Conservation (phyloP, 2,113 vertebrate species). For the Chauna torquata region DNA sequence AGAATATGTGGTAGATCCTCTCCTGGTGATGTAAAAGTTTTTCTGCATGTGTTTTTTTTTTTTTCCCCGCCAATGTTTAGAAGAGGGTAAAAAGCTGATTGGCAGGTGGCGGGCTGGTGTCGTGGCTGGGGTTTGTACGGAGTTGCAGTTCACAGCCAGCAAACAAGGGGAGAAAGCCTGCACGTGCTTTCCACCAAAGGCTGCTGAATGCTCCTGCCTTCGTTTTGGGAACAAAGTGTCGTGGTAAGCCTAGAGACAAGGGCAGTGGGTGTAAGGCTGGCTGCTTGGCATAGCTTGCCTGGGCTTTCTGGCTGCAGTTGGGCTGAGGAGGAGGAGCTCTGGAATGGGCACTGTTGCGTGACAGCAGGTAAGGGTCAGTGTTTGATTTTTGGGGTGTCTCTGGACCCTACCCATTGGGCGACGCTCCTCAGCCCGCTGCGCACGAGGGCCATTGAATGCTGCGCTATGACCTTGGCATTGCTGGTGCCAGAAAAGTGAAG, state of each 20-base stretch:
- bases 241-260: fast-evolving
- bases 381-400: neutral
- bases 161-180: neutral
- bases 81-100: neutral
- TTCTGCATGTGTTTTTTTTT: no score
- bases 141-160: neutral
- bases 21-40: neutral
- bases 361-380: neutral
- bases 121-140: neutral
- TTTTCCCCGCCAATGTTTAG: neutral
- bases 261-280: neutral
- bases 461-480: neutral
- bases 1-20: neutral
- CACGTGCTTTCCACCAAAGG: neutral
- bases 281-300: neutral
- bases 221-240: neutral
- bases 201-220: neutral
- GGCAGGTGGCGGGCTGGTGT: neutral
- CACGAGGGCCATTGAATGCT: neutral
- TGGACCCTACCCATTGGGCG: neutral
- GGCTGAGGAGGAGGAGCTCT: neutral
- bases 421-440: neutral
- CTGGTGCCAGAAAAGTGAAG: neutral
- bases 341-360: neutral
- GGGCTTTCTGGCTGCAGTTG: neutral